Conservation (phyloP, 2,888 invertebrate genomes). For the Leptinotarsa tumamoca region DNA sequence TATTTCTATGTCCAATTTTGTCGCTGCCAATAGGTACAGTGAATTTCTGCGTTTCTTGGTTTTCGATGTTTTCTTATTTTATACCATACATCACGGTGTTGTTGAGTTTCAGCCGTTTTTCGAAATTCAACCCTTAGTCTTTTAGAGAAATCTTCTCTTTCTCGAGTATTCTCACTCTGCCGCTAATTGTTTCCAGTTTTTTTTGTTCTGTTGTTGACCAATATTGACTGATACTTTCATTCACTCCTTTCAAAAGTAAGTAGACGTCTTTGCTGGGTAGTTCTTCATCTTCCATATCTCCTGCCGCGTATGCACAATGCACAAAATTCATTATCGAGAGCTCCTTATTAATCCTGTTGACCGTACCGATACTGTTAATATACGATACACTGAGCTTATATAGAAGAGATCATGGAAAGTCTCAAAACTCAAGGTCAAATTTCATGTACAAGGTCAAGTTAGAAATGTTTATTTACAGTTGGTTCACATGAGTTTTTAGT, state of each 20-base stretch:
- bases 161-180: neutral
- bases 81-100: constrained; percentile 20
- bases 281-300: constrained; percentile 11
- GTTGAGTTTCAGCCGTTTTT: constrained; percentile 20
- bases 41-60: neutral
- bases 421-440: no score
- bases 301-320: neutral
- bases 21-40: constrained; percentile 10
- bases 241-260: neutral
- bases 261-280: constrained; percentile 12
- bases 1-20: constrained; percentile 4
- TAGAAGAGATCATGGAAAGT: no score
- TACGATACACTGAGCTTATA: no score
- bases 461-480: no score
- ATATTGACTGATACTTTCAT: neutral
- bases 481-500: no score
- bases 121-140: neutral
- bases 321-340: no score
- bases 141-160: neutral
- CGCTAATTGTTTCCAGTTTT: constrained; percentile 12
- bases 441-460: no score
- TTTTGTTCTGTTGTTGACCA: neutral
- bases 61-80: constrained; percentile 12
- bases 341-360: no score
- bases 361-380: no score